Conservation (phyloP, 2,113 vertebrate genomes). For the Alouatta palliata region DNA sequence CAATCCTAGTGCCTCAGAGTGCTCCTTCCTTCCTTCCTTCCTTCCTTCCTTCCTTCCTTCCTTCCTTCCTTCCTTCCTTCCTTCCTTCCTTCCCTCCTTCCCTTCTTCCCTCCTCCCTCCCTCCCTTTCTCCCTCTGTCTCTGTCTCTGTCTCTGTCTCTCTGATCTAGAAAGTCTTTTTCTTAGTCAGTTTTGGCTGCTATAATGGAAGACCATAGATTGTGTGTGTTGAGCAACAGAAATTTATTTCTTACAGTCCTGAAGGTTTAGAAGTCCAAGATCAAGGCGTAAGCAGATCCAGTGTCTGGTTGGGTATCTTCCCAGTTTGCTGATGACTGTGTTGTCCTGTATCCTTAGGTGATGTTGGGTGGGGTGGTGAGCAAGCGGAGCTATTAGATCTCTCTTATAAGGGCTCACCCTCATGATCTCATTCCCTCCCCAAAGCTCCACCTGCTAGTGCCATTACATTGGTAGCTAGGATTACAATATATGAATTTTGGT, state of each 20-base stretch:
- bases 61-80: too few species aligned
- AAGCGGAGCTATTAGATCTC: not conserved
- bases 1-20: not conserved
- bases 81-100: not conserved
- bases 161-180: not conserved
- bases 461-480: not conserved
- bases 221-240: not conserved
- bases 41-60: not conserved
- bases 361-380: too few species aligned
- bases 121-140: not conserved
- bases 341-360: not conserved
- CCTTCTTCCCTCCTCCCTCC: rapidly evolving
- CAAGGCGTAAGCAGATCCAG: not conserved
- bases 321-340: not conserved
- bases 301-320: not conserved
- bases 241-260: not conserved
- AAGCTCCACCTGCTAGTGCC: too few species aligned
- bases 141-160: not conserved
- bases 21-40: not conserved
- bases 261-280: not conserved
- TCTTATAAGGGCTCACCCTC: not conserved
- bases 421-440: not conserved
- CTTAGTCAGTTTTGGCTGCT: not conserved
- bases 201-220: not conserved
- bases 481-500: not conserved